Base-by-base conservation (phyloP, 2,113 vertebrate genomes). In the Haemorhous mexicanus region DNA sequence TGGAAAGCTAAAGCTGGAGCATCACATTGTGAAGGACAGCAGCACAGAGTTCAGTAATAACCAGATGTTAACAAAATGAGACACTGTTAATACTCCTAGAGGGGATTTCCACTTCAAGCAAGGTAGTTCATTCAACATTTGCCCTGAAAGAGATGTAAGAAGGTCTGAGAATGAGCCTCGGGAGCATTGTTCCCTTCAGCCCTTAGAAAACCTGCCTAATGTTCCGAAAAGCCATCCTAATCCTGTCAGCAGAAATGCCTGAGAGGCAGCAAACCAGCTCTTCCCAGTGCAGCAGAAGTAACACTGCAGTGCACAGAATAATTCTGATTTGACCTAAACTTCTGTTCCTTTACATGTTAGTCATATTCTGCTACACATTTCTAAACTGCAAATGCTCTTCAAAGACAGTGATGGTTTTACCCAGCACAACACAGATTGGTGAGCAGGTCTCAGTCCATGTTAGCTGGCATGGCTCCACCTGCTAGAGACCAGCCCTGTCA, bases 371-470 rank as follows among this genome's bases (percentile, higher is more conserved):
- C 44, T 72, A 12, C 21, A 13, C 15, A 27, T 89, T 83, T 73
- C 32, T 87, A 64, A 85, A 41, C 43, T 16, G 5, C 9, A 68
- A 49, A 35, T 19, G 30, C 21, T 27, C 22, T 66, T 86, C 13
- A 41, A 41, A 44, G 10, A 41, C 8, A 35, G 43, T 2, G 23
- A 32, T 18, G n/a, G 3, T 41, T 79, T 81, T 59, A 70, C 10
- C 8, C 27, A 58, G 47, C 68, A 46, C 27, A 70, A 9, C 2
- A 22, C 10, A 24, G 39, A 27, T 0, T 4, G 1, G 24, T 28
- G 56, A 18, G 12, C 0, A 0, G 30, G n/a, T 69, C 49, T 82
- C 7, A 4, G 22, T 41, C 43, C 4, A 0, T 14, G 5, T 32
- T 16, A 52, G 52, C 37, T 81, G 47, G 55, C 27, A 8, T 4